Base-by-base conservation (phyloP, 2,888 invertebrate genomes). In the Chymomyza procnemis region DNA sequence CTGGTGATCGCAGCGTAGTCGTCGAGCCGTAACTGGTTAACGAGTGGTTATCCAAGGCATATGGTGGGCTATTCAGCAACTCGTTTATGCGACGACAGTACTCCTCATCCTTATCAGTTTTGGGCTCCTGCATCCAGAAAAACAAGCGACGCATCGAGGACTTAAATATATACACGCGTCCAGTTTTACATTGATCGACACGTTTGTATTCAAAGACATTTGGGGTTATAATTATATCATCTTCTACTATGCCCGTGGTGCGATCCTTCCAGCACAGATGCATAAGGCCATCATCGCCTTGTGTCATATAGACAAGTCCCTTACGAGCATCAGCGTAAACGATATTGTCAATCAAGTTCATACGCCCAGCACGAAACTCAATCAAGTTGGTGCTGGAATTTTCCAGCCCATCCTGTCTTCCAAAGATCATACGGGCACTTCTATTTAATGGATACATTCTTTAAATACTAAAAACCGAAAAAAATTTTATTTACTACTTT, bases 251-350 rank as follows among this genome's bases (percentile, higher is more conserved):
- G 62, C 98, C 97, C 56, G 95, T 94, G 55, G 96, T 95, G 58
- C 99, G 94, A 92, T 99, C 99, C 92, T 99, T 99, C 99, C 99
- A 99, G 91, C 99, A 99, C 90, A 99, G 99, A 92, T 99, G 99
- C 96, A 99, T 98, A 66, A 99, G 91, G 0, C 97, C 97, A 91
- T 99, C 99, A 80, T 99, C 98, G 62, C 97, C 96, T 91, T 99
- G 99, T 89, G 97, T 97, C 65, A 99, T 94, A 90, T 98, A 99
- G 14, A 99, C 93, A 30, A 96, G 92, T 4, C 99, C 99, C 92
- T 99, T 99, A 85, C 98, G 94, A 79, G 96, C 96, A 90, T 99
- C 98, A 2, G 99, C 97, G 90, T 95, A 94, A 3, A 98, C 97
- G 95, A 97, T 97, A 87, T 96, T 96, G 55, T 97, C 97, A 19